Evolutionary conservation across 1,140 invertebrate genomes (phyloP), one percentile per base, ranked within the genome.

Genomic region (Lordiphosa mommai): DNA sequence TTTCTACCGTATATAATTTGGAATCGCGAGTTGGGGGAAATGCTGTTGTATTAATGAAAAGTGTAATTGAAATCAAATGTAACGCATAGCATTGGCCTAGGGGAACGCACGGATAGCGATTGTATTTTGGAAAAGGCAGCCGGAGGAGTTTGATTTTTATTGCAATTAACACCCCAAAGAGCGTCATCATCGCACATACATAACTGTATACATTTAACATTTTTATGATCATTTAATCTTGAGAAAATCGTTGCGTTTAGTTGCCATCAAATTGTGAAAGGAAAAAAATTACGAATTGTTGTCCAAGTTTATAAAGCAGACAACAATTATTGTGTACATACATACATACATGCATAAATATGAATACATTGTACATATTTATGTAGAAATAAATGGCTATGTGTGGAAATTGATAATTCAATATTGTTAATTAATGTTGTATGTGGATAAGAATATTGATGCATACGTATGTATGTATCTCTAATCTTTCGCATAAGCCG

Each of bases 1-100:
- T 87, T 87, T 87, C 79, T 77, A 76, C 71, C 80, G 84, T 87
- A 87, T 87, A 87, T 82, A 82, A 68, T 84, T 84, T 84, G 77
- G 77, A 84, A 82, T 77, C 59, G 52, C 72, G 64, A 77, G 72
- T 82, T 80, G 77, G 77, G 60, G 77, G 77, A 82, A 79, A 69
- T 72, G 63, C 72, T 77, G 72, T 76, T 84, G 72, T 76, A 84
- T 82, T 80, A 82, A 80, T 76, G 76, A 80, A 82, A 80, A 72
- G 51, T 68, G 66, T 80, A 76, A 80, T 73, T 84, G 76, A 82
- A 80, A 79, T 53, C 68, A 68, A 69, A 72, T 72, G 69, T 69
- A 82, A 65, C 53, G 60, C 40, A 43, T 14, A 43, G 40, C 40
- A 27, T 13, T 13, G 40, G 20, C 4, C 23, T n/a, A 61, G 53